Evolutionary conservation across 2,113 vertebrate genomes (phyloP).

Genomic region (Catagonus wagneri): DNA sequence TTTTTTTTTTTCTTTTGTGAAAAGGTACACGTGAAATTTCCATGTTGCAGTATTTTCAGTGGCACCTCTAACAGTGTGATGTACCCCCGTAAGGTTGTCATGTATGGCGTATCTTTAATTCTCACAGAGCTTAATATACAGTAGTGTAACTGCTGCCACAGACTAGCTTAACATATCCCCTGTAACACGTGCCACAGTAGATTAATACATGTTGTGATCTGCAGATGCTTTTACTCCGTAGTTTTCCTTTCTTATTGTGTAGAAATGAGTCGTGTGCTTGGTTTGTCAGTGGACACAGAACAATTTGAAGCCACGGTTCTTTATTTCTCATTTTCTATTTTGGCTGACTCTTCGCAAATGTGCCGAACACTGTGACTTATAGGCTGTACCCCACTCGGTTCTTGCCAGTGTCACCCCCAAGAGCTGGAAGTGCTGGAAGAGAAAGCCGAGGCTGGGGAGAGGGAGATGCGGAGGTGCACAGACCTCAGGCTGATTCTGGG

Average conservation of each 20-base stretch:
- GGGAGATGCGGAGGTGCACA: background rate
- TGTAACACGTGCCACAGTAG: background rate
- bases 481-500: background rate
- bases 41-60: background rate
- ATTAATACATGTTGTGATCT: background rate
- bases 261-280: background rate
- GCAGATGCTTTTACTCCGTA: background rate
- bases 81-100: constrained; percentile 5
- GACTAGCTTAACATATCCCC: background rate
- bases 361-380: background rate
- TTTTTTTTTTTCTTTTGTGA: background rate
- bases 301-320: background rate
- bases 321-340: background rate
- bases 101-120: background rate
- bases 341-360: background rate
- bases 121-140: background rate
- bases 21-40: constrained; percentile 4
- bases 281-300: background rate
- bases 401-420: background rate
- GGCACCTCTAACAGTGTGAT: background rate
- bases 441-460: background rate
- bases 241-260: background rate
- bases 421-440: background rate
- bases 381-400: background rate
- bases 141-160: background rate